Evolutionary conservation across 2,888 invertebrate species (phyloP).

Genomic region (Itoplectis maculator): DNA sequence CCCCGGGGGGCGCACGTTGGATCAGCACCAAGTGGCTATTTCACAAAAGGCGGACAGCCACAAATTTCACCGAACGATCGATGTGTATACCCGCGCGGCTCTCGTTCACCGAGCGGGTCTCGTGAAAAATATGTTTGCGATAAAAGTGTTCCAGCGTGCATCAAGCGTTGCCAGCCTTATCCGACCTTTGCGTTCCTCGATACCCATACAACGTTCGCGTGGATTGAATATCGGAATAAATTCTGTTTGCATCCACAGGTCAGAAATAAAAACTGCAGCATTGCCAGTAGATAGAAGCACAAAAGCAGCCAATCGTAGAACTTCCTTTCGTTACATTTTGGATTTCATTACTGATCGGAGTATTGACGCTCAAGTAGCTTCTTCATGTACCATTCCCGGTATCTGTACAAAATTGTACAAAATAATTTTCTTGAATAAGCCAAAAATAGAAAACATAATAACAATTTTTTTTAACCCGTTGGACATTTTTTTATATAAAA

Average conservation of each 20-base stretch:
- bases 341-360: too few species aligned
- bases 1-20: neutral
- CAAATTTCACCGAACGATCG: slow-evolving; percentile 12
- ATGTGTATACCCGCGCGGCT: slow-evolving; percentile 12
- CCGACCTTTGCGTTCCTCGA: neutral
- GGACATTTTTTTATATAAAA: too few species aligned
- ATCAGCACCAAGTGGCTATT: neutral
- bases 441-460: too few species aligned
- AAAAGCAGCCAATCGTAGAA: neutral
- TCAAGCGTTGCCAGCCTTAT: neutral
- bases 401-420: too few species aligned
- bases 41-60: neutral
- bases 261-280: neutral
- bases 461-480: too few species aligned
- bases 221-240: slow-evolving; percentile 25
- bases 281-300: neutral
- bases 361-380: too few species aligned
- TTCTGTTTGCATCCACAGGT: neutral
- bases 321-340: neutral
- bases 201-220: neutral
- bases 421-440: too few species aligned
- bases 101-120: neutral
- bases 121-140: slow-evolving; percentile 20
- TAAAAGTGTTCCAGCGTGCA: neutral
- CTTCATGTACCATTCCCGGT: too few species aligned